These are phyloP conservation scores for Diceros bicornis DNA, from an alignment of 2,797 vertebrate genomes.

Conservation along the genomic window DNA sequence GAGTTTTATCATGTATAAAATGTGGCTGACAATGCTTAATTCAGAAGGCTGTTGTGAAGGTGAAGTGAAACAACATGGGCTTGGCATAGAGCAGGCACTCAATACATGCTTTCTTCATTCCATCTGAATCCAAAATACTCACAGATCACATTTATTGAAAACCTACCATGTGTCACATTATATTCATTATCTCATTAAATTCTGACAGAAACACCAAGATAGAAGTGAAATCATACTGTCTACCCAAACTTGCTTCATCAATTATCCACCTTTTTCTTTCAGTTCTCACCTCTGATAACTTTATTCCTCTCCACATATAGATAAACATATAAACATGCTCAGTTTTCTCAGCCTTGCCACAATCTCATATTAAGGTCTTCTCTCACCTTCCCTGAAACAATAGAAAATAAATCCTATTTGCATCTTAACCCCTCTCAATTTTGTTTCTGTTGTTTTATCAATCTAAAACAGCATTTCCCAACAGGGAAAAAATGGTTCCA, in stretches of 20 bases:
- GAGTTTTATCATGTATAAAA: background rate
- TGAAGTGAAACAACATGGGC: background rate
- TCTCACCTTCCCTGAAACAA: background rate
- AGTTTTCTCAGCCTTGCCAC: background rate
- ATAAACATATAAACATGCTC: background rate
- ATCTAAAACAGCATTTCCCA: background rate
- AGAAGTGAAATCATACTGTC: background rate
- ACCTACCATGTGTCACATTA: background rate
- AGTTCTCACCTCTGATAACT: background rate
- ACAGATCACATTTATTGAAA: background rate
- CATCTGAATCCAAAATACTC: background rate
- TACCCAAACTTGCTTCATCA: background rate
- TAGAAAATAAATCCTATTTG: background rate
- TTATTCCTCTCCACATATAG: background rate
- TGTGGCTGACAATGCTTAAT: background rate
- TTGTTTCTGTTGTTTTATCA: slow-evolving; percentile 5
- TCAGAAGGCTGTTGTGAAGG: background rate
- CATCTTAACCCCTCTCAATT: background rate
- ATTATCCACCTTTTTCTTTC: background rate
- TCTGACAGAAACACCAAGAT: background rate
- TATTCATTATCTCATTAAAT: background rate
- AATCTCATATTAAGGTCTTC: background rate
- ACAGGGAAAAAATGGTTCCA: background rate
- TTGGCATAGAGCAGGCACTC: background rate
- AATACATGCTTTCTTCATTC: background rate